Percentiles rank a stretch among this genome's conserved stretches.
Evolutionary conservation across 2,113 vertebrate species (phyloP).

Genomic region (Clarias macrocephalus): DNA sequence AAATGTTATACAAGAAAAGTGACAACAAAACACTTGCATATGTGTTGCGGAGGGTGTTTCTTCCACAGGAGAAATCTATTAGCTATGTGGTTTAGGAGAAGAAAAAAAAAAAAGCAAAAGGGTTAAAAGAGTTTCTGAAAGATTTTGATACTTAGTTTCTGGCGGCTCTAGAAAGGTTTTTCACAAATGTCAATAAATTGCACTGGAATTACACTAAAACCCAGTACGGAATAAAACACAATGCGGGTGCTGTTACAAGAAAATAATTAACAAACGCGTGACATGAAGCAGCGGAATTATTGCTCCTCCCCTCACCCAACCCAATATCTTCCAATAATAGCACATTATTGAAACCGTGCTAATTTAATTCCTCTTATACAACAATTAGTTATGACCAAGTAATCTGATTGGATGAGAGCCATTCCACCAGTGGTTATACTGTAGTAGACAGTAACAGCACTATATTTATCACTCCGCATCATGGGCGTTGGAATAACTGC

Average conservation of each 20-base stretch:
- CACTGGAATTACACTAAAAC: neutral
- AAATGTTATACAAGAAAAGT: constrained; percentile 13
- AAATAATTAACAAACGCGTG: neutral
- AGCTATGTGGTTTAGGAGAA: neutral
- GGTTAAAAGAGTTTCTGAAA: neutral
- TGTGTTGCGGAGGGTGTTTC: neutral
- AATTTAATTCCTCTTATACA: neutral
- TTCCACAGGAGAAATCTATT: neutral
- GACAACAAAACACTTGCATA: constrained; percentile 15
- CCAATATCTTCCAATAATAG: neutral
- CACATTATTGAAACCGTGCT: neutral
- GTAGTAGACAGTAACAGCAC: too few relatives aligned
- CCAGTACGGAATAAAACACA: neutral
- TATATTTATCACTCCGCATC: too few relatives aligned
- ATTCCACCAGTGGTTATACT: too few relatives aligned
- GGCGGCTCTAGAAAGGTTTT: neutral
- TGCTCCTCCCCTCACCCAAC: neutral
- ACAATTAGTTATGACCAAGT: neutral
- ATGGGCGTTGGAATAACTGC: too few relatives aligned
- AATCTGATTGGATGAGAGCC: too few relatives aligned
- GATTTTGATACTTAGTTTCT: neutral
- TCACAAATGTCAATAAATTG: neutral
- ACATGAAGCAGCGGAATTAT: too few relatives aligned
- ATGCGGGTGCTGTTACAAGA: neutral
- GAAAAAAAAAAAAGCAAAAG: neutral